A percentile compares a stretch with the other conserved stretches of the same genome.
Conservation (phyloP, 2,113 vertebrate genomes). For the Zeus faber region DNA sequence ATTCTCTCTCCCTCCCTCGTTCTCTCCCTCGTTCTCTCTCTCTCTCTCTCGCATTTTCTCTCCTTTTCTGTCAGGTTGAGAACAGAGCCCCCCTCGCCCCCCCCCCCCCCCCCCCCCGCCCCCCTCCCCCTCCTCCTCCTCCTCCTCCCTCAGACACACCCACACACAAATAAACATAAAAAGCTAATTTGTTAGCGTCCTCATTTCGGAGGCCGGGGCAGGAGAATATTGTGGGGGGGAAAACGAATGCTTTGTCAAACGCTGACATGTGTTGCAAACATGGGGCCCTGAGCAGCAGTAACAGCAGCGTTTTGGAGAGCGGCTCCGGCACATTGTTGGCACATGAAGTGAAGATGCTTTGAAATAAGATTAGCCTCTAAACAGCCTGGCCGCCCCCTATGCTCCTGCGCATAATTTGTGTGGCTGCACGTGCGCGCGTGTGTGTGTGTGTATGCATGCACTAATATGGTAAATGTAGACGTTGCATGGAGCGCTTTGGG, state of each 20-base stretch:
- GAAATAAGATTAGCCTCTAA: constrained; percentile 72
- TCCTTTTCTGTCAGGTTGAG: constrained; percentile 31
- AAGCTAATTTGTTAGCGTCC: constrained; percentile 77
- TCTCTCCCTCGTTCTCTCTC: constrained; percentile 25
- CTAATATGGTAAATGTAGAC: too few species aligned
- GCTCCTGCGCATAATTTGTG: constrained; percentile 37
- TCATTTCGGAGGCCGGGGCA: constrained; percentile 68
- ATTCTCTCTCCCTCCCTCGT: constrained; percentile 12
- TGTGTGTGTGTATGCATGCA: constrained; percentile 8
- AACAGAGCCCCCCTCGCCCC: constrained; percentile 40
- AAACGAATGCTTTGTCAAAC: constrained; percentile 76
- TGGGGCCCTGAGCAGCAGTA: constrained; percentile 62
- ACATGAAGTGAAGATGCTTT: constrained; percentile 66
- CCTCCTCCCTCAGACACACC: constrained; percentile 63
- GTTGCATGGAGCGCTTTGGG: too few species aligned
- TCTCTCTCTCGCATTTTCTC: constrained; percentile 24
- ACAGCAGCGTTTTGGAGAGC: constrained; percentile 45
- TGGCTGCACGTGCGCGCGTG: constrained; percentile 3
- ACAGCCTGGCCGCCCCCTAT: constrained; percentile 46
- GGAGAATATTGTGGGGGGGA: constrained; percentile 64
- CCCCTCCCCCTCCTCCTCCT: constrained; percentile 21
- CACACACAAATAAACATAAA: constrained; percentile 78
- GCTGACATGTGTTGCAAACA: constrained; percentile 77
- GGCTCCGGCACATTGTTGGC: constrained; percentile 63
- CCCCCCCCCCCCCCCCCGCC: constrained; percentile 15